Evolutionary conservation across 2,888 invertebrate species (phyloP).

Genomic region (Lycia hirtaria): DNA sequence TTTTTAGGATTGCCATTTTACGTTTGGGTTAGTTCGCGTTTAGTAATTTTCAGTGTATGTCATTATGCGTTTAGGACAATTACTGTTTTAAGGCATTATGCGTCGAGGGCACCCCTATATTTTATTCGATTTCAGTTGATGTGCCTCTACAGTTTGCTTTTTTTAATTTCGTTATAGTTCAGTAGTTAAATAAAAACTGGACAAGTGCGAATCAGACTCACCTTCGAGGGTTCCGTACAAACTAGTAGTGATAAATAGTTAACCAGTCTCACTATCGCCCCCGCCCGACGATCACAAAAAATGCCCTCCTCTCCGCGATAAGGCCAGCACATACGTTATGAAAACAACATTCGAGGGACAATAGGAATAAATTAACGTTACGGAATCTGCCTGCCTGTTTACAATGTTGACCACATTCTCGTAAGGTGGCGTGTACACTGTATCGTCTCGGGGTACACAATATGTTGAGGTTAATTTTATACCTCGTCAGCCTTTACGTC

Average conservation of each 20-base stretch:
- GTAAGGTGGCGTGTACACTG: slow-evolving; percentile 18
- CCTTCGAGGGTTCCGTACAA: not conserved
- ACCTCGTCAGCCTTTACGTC: not conserved
- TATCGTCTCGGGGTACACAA: slow-evolving; percentile 3
- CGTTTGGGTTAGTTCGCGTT: no score
- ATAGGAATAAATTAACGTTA: slow-evolving; percentile 51
- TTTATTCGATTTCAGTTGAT: no score
- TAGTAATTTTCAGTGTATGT: no score
- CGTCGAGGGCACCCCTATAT: no score
- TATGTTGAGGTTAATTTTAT: slow-evolving; percentile 7
- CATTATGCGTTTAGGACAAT: no score
- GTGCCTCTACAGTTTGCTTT: no score
- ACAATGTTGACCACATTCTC: slow-evolving; percentile 38
- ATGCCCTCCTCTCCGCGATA: slow-evolving; percentile 44
- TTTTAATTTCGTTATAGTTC: no score
- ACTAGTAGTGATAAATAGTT: not conserved
- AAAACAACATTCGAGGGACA: slow-evolving; percentile 52
- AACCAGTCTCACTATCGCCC: slow-evolving; percentile 11
- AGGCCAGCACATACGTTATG: slow-evolving; percentile 45
- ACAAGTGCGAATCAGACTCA: no score
- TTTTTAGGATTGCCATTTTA: no score
- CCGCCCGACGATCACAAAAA: slow-evolving; percentile 34
- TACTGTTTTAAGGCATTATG: no score
- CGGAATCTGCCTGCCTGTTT: slow-evolving; percentile 46
- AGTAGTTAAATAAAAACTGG: no score